phyloP scores from a whole-genome alignment of 2,888 invertebrate species.

The Leucozona laternaria region DNA sequence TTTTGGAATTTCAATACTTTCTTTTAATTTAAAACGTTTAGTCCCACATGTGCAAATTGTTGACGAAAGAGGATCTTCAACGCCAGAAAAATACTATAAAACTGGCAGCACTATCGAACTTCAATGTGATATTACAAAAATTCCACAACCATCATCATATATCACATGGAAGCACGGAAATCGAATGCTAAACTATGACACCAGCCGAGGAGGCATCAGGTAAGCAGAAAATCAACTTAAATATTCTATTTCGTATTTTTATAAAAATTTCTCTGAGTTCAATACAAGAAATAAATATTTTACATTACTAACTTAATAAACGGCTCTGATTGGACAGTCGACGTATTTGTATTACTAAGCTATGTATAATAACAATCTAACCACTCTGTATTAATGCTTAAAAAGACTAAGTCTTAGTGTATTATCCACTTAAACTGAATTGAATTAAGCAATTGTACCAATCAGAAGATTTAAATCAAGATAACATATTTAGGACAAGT shows the following conservation, averaged over 20 bases:
- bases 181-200: slow-evolving; percentile 91
- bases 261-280: background rate
- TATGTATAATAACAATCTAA: too few species aligned
- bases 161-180: slow-evolving; percentile 92
- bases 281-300: background rate
- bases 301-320: too few species aligned
- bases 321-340: too few species aligned
- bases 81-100: slow-evolving; percentile 92
- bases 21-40: slow-evolving; percentile 81
- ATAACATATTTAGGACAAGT: too few species aligned
- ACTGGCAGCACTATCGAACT: slow-evolving; percentile 92
- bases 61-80: slow-evolving; percentile 90
- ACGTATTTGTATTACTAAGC: too few species aligned
- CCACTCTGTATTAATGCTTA: too few species aligned
- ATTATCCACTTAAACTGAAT: too few species aligned
- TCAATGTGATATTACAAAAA: slow-evolving; percentile 91
- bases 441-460: too few species aligned
- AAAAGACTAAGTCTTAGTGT: too few species aligned
- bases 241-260: background rate
- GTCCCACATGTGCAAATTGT: slow-evolving; percentile 93
- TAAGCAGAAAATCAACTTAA: slow-evolving; percentile 80
- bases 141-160: slow-evolving; percentile 90
- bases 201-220: slow-evolving; percentile 92
- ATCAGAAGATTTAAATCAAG: background rate
- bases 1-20: slow-evolving; percentile 17